Base-by-base conservation (phyloP, 1,140 invertebrate species). In the Chironomus tepperi region DNA sequence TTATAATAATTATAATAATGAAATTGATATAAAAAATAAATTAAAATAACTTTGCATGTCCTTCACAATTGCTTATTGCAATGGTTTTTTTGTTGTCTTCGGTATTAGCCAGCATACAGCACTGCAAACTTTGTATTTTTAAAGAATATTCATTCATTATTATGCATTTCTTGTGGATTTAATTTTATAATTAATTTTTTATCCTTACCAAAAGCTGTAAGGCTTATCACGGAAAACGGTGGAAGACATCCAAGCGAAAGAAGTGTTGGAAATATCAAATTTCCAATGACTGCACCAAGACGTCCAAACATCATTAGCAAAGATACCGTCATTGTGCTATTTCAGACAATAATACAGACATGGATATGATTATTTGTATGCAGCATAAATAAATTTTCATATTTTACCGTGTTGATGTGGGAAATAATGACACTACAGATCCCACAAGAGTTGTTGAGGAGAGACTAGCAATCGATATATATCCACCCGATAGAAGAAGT, bases 181-280 rank as follows among this genome's bases (percentile, higher is more conserved):
- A 34, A 34, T 34, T 34, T 34, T 34, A n/a, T 34, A 34, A 34
- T 34, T 34, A 34, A 34, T 34, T 34, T 34, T 34, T n/a, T n/a
- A n/a, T n/a, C n/a, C 79, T 75, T 77, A 81, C 81, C 74, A 42
- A 81, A 43, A 42, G 81, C 76, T 15, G 80, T 79, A 1, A 75
- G 73, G 7, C 77, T 77, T 34, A 81, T 79, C 81, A 81, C 80
- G 42, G 81, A 19, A 42, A 82, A 82, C 7, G 81, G 81, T 57
- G 81, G 81, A 73, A 82, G 73, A 34, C 81, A 82, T 0, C 81
- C 81, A 3, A 79, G 79, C 65, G 81, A 76, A 15, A 82, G 74
- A 24, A 82, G 77, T 9, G 80, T 74, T 0, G 81, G 81, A 43
- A 82, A 82, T 1, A 82, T 76, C 7, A 81, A 47, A 74, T 82